Evolutionary conservation across 1,140 invertebrate genomes (phyloP), one percentile per base, ranked within the genome.

Genomic region (Sarcophaga bullata): DNA sequence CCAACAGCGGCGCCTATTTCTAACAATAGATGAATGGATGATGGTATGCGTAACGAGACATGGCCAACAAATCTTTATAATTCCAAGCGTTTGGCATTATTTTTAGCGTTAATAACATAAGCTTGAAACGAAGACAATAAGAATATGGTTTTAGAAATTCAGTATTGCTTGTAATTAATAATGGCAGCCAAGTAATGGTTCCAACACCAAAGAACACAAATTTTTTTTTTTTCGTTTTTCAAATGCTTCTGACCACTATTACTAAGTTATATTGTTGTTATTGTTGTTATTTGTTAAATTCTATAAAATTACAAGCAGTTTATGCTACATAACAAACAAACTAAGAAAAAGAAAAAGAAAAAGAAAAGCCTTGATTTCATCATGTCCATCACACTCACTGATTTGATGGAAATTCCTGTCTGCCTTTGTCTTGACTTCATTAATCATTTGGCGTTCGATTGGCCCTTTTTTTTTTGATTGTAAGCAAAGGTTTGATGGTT

Each of bases 1-100:
- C 88, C 87, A 89, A 86, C 86, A 88, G 86, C 88, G 87, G 87
- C 87, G 87, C 87, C 87, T 89, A 83, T 80, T 83, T 25, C 76
- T 73, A 50, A 50, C 84, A 82, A 83, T 82, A 50, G 83, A 19
- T 87, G 87, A 86, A 87, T 84, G 82, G 52, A 75, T 68, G 68
- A 82, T 82, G 8, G 25, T 37, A 81, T 13, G 7, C 62, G 17
- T 19, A 68, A 19, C 62, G 19, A 19, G 17, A 68, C 62, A 68
- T 11, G 19, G 6, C 17, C n/a, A 68, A 68, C 19, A 68, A 17
- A 68, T 15, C 5, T 58, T 8, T 15, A 58, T 7, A 15, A 11
- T 15, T 62, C 11, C 10, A 62, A 10, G 17, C n/a, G 25, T 4
- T 37, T 1, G 25, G 25, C 25, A 37, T 37, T 37, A 37, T 37